phyloP scores from a whole-genome alignment of 2,888 invertebrate genomes.

The Gymnosoma rotundatum region DNA sequence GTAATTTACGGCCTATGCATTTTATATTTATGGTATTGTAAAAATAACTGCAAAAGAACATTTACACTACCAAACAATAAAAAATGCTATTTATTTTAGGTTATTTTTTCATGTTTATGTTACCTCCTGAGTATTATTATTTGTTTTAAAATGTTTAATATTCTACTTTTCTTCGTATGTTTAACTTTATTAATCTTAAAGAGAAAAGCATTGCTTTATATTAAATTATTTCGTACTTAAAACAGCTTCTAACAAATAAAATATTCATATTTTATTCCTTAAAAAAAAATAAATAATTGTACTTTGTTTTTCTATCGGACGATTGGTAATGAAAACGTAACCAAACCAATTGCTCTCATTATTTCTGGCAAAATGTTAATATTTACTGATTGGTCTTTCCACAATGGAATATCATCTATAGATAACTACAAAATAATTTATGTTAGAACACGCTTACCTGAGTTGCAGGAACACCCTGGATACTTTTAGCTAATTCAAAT shows the following conservation, averaged over 20 bases:
- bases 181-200: constrained; percentile 49
- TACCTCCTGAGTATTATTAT: constrained; percentile 63
- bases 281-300: constrained; percentile 1
- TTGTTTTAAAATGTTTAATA: constrained; percentile 68
- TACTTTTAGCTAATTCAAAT: too few relatives aligned
- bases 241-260: constrained; percentile 57
- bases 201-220: constrained; percentile 45
- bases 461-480: too few relatives aligned
- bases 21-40: too few relatives aligned
- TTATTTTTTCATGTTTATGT: neutral
- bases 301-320: constrained; percentile 11
- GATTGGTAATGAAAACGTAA: too few relatives aligned
- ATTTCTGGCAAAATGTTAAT: too few relatives aligned
- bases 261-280: constrained; percentile 59
- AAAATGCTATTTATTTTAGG: constrained; percentile 1
- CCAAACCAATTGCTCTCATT: too few relatives aligned
- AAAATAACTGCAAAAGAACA: neutral
- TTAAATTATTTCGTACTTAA: constrained; percentile 65
- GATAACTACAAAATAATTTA: too few relatives aligned
- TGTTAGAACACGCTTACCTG: too few relatives aligned
- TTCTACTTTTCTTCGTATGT: constrained; percentile 44
- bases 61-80: neutral
- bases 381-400: too few relatives aligned
- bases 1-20: too few relatives aligned
- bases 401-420: too few relatives aligned